These are phyloP conservation scores for Drosophila pandora DNA, from an alignment of 1,140 invertebrate species.

Conservation along the genomic window DNA sequence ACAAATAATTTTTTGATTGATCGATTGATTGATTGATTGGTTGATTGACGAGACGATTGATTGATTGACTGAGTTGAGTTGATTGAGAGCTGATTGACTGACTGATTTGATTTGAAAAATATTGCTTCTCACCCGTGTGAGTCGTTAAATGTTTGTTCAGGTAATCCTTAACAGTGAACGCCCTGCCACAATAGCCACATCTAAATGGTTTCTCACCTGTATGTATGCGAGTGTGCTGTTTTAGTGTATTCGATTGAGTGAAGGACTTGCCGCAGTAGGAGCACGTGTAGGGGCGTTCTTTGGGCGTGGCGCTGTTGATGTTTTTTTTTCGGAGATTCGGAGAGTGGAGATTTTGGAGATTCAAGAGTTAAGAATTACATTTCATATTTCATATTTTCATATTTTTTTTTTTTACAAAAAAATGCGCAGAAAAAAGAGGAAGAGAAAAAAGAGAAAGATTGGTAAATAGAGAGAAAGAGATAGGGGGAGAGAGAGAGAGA, in stretches of 20 bases:
- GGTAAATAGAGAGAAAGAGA: conserved; percentile 19
- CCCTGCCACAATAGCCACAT: conserved; percentile 84
- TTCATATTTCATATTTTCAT: conserved; percentile 35
- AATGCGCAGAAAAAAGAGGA: conserved; percentile 34
- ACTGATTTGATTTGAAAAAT: conserved; percentile 83
- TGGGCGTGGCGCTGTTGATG: conserved; percentile 77
- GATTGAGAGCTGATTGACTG: conserved; percentile 78
- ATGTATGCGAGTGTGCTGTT: conserved; percentile 84
- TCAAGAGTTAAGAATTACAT: conserved; percentile 46
- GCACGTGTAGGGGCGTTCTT: conserved; percentile 87
- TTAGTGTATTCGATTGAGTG: conserved; percentile 85
- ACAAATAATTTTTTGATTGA: conserved; percentile 49
- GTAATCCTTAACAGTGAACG: conserved; percentile 84
- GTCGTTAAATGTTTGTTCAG: conserved; percentile 84
- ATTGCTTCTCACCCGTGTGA: conserved; percentile 84
- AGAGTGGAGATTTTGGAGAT: conserved; percentile 17
- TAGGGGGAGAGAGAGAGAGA: conserved; percentile 34
- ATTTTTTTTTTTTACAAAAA: conserved; percentile 39
- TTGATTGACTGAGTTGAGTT: conserved; percentile 53
- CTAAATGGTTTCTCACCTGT: conserved; percentile 84
- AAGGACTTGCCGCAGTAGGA: conserved; percentile 89
- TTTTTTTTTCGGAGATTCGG: conserved; percentile 32
- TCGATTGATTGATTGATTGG: conserved; percentile 21
- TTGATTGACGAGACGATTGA: conserved; percentile 33
- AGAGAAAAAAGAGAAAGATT: conserved; percentile 27